Evolutionary conservation across 2,113 vertebrate species (phyloP).

Genomic region (Hepsetus odoe): DNA sequence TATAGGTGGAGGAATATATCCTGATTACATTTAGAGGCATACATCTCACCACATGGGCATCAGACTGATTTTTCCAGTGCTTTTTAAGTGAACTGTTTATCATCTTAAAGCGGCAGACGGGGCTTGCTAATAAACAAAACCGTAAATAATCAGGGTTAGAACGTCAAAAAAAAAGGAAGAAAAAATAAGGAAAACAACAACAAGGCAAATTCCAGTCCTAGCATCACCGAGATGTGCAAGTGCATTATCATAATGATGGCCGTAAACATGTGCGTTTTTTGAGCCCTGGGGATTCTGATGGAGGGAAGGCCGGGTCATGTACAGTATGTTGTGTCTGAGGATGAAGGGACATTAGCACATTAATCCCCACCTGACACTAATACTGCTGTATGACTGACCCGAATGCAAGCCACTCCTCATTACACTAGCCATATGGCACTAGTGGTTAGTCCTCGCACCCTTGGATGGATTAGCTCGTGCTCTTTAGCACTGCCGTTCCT

Average conservation of each 20-base stretch:
- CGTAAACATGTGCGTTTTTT: conserved; percentile 26
- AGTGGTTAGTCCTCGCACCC: conserved; percentile 79
- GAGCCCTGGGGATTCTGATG: conserved; percentile 35
- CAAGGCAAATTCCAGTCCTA: neutral
- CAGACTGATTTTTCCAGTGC: conserved; percentile 17
- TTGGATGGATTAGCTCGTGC: conserved; percentile 77
- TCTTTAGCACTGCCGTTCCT: conserved; percentile 76
- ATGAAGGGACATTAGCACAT: conserved; percentile 72
- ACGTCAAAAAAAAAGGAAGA: too few relatives aligned
- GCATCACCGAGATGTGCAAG: neutral
- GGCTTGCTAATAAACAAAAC: conserved; percentile 59
- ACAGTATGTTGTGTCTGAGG: conserved; percentile 62
- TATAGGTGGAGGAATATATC: conserved; percentile 63
- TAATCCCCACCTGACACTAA: conserved; percentile 86
- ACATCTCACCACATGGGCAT: conserved; percentile 50
- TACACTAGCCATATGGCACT: conserved; percentile 77
- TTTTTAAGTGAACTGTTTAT: conserved; percentile 74
- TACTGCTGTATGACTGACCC: conserved; percentile 83
- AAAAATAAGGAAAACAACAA: conserved; percentile 23
- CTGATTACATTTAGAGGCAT: conserved; percentile 59
- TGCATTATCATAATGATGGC: conserved; percentile 7
- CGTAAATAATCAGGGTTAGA: conserved; percentile 50
- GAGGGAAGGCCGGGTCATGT: conserved; percentile 56
- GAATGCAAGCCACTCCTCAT: conserved; percentile 73
- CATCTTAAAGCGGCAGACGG: conserved; percentile 63